Evolutionary conservation across 2,797 vertebrate genomes (phyloP).

Genomic region (Enteromius radiatus): DNA sequence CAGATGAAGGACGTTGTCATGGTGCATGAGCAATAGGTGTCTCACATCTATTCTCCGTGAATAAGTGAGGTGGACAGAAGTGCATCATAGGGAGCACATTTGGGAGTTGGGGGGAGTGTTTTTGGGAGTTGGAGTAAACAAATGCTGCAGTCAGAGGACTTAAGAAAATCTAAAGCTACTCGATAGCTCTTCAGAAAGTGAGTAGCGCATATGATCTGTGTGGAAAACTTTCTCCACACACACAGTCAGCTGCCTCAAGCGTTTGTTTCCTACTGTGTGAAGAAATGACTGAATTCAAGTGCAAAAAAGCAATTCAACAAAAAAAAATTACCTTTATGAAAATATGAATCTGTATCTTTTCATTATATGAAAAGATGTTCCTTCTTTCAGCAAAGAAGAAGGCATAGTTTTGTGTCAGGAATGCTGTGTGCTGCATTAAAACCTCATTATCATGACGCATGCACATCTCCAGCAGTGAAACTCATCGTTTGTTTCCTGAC

Average conservation of each 20-base stretch:
- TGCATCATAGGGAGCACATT: conserved; percentile 7
- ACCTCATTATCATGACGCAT: conserved; percentile 34
- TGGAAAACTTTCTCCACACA: conserved; percentile 18
- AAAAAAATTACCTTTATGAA: not conserved
- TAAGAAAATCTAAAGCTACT: conserved; percentile 8
- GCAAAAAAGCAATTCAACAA: not conserved
- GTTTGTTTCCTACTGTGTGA: not conserved
- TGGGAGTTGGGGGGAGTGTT: conserved; percentile 25
- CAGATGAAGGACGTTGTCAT: conserved; percentile 40
- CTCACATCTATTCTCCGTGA: conserved; percentile 2
- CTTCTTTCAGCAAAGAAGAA: not conserved
- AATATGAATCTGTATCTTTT: not conserved
- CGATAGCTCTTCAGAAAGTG: not conserved
- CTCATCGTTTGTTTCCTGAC: not conserved
- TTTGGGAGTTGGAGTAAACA: not conserved
- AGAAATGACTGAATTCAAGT: not conserved
- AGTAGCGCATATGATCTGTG: not conserved
- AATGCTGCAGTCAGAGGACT: conserved; percentile 10
- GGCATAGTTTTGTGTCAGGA: conserved; percentile 2
- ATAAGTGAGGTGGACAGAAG: conserved; percentile 15
- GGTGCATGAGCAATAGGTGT: conserved; percentile 21
- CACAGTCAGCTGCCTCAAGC: conserved; percentile 5
- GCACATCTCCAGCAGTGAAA: conserved; percentile 12
- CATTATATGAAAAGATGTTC: not conserved
- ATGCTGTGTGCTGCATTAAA: not conserved